phyloP scores from a whole-genome alignment of 1,140 invertebrate species.

The Drosophila arizonae region DNA sequence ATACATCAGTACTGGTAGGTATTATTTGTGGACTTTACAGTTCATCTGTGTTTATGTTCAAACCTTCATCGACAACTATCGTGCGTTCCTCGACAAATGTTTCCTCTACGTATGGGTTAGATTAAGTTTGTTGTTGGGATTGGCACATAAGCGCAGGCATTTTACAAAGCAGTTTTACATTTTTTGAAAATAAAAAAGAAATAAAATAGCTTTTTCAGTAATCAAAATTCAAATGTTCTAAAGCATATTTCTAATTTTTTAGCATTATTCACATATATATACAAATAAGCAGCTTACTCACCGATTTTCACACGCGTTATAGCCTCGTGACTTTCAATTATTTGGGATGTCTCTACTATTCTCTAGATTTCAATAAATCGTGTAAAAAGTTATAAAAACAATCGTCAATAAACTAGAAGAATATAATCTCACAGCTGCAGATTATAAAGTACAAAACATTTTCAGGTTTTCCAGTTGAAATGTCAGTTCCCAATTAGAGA shows the following conservation, averaged over 20 bases:
- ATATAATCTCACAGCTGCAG: not conserved
- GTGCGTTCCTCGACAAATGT: slow-evolving; percentile 82
- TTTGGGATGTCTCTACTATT: slow-evolving; percentile 81
- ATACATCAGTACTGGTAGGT: slow-evolving; percentile 66
- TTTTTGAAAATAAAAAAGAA: slow-evolving; percentile 60
- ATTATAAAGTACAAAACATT: not conserved
- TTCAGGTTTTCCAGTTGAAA: slow-evolving; percentile 45
- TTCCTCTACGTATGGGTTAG: slow-evolving; percentile 73
- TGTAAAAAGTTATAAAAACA: slow-evolving; percentile 50
- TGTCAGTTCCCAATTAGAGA: slow-evolving; percentile 31
- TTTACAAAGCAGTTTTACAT: slow-evolving; percentile 62
- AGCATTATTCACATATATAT: not conserved
- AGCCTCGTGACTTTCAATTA: slow-evolving; percentile 81
- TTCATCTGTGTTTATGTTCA: slow-evolving; percentile 81
- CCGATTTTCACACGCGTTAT: slow-evolving; percentile 82
- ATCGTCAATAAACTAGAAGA: slow-evolving; percentile 44
- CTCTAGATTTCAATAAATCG: slow-evolving; percentile 70
- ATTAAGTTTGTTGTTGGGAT: slow-evolving; percentile 56
- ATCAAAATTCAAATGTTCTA: slow-evolving; percentile 27
- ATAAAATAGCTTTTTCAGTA: slow-evolving; percentile 51
- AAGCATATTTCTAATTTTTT: not conserved
- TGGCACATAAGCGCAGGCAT: slow-evolving; percentile 64
- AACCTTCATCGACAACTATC: slow-evolving; percentile 82
- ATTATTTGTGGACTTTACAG: slow-evolving; percentile 70
- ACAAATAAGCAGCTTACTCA: slow-evolving; percentile 49